Conservation (phyloP, 2,888 invertebrate genomes). For the Heliconius ethilla region DNA sequence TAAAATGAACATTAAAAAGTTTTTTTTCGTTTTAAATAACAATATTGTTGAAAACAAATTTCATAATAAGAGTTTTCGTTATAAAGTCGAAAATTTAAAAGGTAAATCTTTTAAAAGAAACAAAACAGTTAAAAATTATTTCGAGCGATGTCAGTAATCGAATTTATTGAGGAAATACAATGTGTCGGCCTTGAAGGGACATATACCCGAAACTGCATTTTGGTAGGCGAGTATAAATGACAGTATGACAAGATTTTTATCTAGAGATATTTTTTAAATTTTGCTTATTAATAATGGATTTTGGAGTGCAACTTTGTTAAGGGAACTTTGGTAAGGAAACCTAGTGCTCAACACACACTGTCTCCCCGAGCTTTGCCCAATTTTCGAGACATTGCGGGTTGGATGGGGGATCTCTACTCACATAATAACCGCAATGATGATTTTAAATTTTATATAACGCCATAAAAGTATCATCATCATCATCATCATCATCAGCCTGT, state of each 20-base stretch:
- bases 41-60: neutral
- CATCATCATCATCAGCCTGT: no score
- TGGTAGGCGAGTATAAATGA: conserved; percentile 31
- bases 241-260: conserved; percentile 10
- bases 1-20: neutral
- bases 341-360: neutral
- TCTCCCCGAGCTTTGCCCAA: neutral
- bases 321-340: neutral
- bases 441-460: neutral
- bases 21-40: neutral
- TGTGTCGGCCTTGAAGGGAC: conserved; percentile 43
- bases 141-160: conserved; percentile 28
- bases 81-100: neutral
- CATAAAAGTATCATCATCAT: no score
- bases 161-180: conserved; percentile 41
- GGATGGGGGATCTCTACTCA: neutral
- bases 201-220: conserved; percentile 47
- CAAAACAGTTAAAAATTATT: neutral
- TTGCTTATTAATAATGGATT: no score
- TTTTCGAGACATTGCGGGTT: neutral
- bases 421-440: neutral
- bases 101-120: conserved; percentile 10
- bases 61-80: neutral
- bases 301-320: no score
- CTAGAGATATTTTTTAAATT: neutral